Conservation (phyloP, 2,888 invertebrate species). For the Trichopria drosophilae region DNA sequence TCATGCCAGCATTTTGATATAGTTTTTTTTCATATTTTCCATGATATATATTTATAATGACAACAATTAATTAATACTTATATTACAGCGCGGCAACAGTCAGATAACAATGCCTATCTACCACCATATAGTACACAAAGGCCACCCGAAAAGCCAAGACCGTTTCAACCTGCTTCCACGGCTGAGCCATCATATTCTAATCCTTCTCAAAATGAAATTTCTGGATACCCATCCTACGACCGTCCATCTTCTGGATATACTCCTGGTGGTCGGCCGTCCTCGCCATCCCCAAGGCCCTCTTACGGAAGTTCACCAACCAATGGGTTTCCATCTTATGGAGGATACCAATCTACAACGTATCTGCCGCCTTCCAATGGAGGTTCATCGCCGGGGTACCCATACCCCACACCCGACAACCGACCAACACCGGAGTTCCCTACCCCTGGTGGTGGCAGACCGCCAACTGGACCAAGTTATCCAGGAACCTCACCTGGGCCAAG, state of each 20-base stretch:
- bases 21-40: no score
- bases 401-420: constrained; percentile 30
- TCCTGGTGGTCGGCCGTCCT: constrained; percentile 17
- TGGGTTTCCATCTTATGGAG: constrained; percentile 21
- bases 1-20: no score
- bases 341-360: constrained; percentile 20
- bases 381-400: constrained; percentile 32
- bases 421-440: constrained; percentile 44
- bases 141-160: constrained; percentile 69
- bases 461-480: constrained; percentile 42
- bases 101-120: constrained; percentile 58
- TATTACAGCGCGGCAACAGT: constrained; percentile 67
- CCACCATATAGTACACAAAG: constrained; percentile 63
- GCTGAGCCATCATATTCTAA: constrained; percentile 53
- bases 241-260: constrained; percentile 25
- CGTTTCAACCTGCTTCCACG: constrained; percentile 64
- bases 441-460: constrained; percentile 52
- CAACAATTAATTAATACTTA: constrained; percentile 51
- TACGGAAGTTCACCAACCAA: constrained; percentile 27
- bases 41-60: no score
- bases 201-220: constrained; percentile 39
- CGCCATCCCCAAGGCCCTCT: constrained; percentile 27
- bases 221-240: constrained; percentile 38
- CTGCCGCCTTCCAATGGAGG: constrained; percentile 32
- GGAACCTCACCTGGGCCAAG: not conserved